phyloP scores from a whole-genome alignment of 1,140 invertebrate genomes.

The Drosophila sulfurigaster region DNA sequence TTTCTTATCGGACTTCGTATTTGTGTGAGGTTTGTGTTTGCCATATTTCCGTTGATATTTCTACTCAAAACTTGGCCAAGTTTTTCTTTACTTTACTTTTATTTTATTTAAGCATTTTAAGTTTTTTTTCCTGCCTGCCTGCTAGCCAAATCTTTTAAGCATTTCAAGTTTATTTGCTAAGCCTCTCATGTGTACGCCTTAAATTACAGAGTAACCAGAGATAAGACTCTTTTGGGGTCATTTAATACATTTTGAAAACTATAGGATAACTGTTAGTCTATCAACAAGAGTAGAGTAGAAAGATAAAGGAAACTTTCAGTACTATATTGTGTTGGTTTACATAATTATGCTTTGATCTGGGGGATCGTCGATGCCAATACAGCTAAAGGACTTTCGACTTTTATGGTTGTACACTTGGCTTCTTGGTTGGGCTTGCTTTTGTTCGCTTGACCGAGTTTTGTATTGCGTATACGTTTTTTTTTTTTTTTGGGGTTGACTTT shows the following conservation, averaged over 20 bases:
- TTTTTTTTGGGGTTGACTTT: conserved; percentile 14
- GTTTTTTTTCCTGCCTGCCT: conserved; percentile 25
- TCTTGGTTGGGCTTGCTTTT: not conserved
- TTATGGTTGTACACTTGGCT: not conserved
- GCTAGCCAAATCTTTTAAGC: conserved; percentile 30
- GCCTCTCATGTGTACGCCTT: not conserved
- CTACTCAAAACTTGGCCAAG: conserved; percentile 61
- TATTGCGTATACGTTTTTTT: not conserved
- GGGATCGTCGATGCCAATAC: not conserved
- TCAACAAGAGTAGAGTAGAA: not conserved
- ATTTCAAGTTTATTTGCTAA: conserved; percentile 32
- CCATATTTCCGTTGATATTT: conserved; percentile 76
- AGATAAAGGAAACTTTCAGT: not conserved
- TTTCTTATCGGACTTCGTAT: not conserved
- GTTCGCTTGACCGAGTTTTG: conserved; percentile 49
- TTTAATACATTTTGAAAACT: too few relatives aligned
- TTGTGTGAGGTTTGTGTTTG: conserved; percentile 37
- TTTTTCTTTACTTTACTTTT: conserved; percentile 39
- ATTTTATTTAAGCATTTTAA: conserved; percentile 44
- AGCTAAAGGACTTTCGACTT: not conserved
- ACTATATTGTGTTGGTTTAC: not conserved
- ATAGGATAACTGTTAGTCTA: not conserved
- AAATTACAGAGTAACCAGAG: conserved; percentile 18
- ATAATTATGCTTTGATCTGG: conserved; percentile 52
- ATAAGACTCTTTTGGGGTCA: not conserved